Base-by-base conservation (phyloP, 2,797 vertebrate genomes). In the Mustela erminea region DNA sequence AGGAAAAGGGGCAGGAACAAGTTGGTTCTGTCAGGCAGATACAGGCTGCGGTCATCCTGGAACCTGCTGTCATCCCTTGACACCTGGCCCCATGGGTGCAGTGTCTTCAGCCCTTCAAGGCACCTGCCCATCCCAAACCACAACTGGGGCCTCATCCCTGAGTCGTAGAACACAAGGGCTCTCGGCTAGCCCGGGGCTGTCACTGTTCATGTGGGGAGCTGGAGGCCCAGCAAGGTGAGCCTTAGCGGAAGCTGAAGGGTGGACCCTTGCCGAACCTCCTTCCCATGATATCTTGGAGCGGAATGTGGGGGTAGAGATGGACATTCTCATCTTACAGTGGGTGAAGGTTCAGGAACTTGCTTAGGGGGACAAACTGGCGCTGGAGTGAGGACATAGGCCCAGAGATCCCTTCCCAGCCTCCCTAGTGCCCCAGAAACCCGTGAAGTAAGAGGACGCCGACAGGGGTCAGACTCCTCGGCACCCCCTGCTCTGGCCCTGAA, bases 391-490 rank as follows among this genome's bases (percentile, higher is more conserved):
- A 93, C 21, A 3, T 35, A 15, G 75, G 20, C 46, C 81, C 21
- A 66, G 62, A 52, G 70, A 21, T 25, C 41, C 77, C 17, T 56
- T 54, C 27, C 43, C 23, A n/a, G 15, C 15, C 5, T 78, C 23
- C 32, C 4, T 32, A 5, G 18, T 58, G 29, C 18, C 43, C 0
- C 13, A 29, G n/a, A 32, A 18, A 13, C 11, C 38, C 2, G 2
- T 60, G 27, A 85, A 35, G 18, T 15, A 27, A 70, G 25, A 15
- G 13, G 52, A 8, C 70, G 21, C 56, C 18, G 32, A 52, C 8
- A 5, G 6, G 0, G 58, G 12, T 27, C 17, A 0, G 29, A 64
- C 29, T 41, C 20, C 13, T 27, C 7, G 0, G 25, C 13, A 15
- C 49, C 78, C 14, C 14, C 27, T 7, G 60, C 17, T 38, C 38